phyloP scores from a whole-genome alignment of 1,140 invertebrate species.

The Batillaria attramentaria region DNA sequence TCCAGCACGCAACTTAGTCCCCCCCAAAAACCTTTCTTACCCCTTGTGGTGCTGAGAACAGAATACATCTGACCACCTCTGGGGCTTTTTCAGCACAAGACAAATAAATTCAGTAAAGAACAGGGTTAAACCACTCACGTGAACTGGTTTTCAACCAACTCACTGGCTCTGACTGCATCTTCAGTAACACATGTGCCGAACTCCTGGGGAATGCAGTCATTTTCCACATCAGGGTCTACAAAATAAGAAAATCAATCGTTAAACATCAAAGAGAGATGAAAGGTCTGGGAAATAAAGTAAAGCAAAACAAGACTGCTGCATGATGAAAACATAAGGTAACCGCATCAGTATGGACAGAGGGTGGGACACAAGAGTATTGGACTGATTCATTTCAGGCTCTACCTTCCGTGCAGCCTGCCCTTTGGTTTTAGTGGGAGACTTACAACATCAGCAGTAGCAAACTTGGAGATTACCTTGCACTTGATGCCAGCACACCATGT shows the following conservation, averaged over 20 bases:
- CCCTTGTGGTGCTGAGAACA: too few relatives aligned
- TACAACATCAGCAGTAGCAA: neutral
- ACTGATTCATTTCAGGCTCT: too few relatives aligned
- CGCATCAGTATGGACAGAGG: too few relatives aligned
- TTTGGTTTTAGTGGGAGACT: too few relatives aligned
- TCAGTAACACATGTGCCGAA: slow-evolving; percentile 70
- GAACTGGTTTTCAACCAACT: slow-evolving; percentile 12
- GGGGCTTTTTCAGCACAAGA: neutral
- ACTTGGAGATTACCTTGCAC: slow-evolving; percentile 29
- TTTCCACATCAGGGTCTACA: slow-evolving; percentile 34
- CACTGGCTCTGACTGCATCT: neutral
- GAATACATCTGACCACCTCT: too few relatives aligned
- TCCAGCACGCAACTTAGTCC: too few relatives aligned
- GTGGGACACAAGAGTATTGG: too few relatives aligned
- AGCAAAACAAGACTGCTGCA: too few relatives aligned
- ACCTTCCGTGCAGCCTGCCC: too few relatives aligned
- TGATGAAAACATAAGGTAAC: too few relatives aligned
- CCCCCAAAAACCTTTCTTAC: too few relatives aligned
- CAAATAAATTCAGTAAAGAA: slow-evolving; percentile 3
- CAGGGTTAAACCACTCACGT: neutral
- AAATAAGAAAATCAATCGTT: slow-evolving; percentile 74
- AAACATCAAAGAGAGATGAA: slow-evolving; percentile 75
- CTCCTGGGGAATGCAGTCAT: slow-evolving; percentile 75
- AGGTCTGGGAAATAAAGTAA: slow-evolving; percentile 44
- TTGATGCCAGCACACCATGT: slow-evolving; percentile 42